phyloP scores from a whole-genome alignment of 2,113 vertebrate genomes.

The Oreotragus oreotragus region DNA sequence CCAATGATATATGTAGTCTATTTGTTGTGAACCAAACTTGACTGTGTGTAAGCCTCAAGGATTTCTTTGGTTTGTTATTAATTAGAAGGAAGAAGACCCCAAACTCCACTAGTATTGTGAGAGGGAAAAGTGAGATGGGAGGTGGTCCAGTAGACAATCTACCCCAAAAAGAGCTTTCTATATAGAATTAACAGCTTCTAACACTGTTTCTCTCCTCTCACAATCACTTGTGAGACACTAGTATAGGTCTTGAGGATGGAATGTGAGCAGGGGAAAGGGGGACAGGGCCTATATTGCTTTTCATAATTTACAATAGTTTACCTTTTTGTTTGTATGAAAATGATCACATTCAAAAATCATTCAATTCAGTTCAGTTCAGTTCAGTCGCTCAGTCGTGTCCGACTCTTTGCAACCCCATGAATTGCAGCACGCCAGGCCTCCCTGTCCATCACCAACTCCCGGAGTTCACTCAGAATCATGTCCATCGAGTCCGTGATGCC shows the following conservation, averaged over 20 bases:
- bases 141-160: neutral
- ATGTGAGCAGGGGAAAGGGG: neutral
- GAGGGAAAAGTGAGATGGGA: neutral
- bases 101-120: neutral
- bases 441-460: no score
- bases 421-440: no score
- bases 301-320: neutral
- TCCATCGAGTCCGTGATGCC: no score
- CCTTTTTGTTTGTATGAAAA: neutral
- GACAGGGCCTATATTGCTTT: neutral
- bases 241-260: neutral
- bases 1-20: neutral
- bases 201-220: neutral
- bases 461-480: no score
- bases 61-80: neutral
- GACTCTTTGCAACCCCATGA: no score
- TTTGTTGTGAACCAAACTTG: neutral
- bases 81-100: neutral
- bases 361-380: neutral
- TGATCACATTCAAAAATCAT: neutral
- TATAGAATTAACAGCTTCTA: neutral
- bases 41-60: neutral
- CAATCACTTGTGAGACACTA: neutral
- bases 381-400: accelerated
- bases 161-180: neutral